phyloP scores from a whole-genome alignment of 2,797 vertebrate species.

The Danionella dracula region DNA sequence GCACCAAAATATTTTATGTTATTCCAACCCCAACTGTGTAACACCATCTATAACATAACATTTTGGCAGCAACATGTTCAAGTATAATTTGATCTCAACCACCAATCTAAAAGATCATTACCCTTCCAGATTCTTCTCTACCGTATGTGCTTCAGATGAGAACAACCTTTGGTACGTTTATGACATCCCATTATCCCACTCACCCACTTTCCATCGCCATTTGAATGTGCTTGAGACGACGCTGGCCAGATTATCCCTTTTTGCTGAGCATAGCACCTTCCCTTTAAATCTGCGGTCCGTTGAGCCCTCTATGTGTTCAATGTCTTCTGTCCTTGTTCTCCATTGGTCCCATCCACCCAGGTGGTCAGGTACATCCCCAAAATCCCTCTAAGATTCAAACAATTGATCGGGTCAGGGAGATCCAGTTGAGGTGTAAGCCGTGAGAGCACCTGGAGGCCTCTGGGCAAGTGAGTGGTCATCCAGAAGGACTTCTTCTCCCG shows the following conservation, averaged over 20 bases:
- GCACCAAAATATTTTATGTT: too few species aligned
- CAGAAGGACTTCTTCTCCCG: conserved; percentile 19
- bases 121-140: not conserved
- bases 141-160: not conserved
- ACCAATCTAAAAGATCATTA: too few species aligned
- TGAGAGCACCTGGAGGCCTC: conserved; percentile 49
- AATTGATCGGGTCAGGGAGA: conserved; percentile 51
- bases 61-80: too few species aligned
- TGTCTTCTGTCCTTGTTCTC: conserved; percentile 77
- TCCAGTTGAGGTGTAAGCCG: conserved; percentile 45
- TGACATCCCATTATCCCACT: not conserved
- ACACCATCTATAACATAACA: too few species aligned
- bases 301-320: conserved; percentile 28
- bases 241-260: conserved; percentile 68
- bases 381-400: conserved; percentile 70
- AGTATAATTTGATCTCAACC: too few species aligned
- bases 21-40: too few species aligned
- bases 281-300: conserved; percentile 63
- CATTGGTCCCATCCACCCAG: conserved; percentile 68
- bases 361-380: conserved; percentile 62
- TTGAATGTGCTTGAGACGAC: not conserved
- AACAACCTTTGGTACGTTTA: not conserved
- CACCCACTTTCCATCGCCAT: conserved; percentile 6
- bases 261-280: conserved; percentile 77
- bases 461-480: conserved; percentile 32